Conservation (phyloP, 1,140 invertebrate species). For the Papilio glaucus region DNA sequence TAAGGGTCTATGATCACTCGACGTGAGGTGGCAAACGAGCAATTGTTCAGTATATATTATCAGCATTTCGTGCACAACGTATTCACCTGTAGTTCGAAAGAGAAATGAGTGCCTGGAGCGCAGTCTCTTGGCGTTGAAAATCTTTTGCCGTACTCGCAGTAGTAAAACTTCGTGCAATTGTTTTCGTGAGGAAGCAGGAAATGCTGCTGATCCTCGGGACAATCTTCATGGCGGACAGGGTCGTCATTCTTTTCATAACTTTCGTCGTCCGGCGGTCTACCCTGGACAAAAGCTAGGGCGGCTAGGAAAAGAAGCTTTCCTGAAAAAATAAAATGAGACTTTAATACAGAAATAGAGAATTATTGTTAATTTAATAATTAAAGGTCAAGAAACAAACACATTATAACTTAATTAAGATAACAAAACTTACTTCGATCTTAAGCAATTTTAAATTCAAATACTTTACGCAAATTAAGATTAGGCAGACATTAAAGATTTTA, state of each 20-base stretch:
- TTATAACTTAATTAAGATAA: too few relatives aligned
- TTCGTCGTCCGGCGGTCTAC: slow-evolving; percentile 40
- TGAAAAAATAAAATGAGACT: slow-evolving; percentile 41
- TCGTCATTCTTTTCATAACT: not conserved
- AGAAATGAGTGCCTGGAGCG: slow-evolving; percentile 62
- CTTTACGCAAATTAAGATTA: too few relatives aligned
- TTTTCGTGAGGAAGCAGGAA: slow-evolving; percentile 64
- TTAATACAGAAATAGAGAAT: not conserved
- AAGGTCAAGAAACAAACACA: too few relatives aligned
- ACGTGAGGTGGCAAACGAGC: too few relatives aligned
- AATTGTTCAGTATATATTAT: not conserved
- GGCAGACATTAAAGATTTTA: too few relatives aligned
- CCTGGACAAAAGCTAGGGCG: slow-evolving; percentile 45
- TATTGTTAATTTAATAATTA: not conserved
- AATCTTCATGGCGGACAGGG: slow-evolving; percentile 39
- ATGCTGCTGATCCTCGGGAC: slow-evolving; percentile 46
- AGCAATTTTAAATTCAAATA: too few relatives aligned
- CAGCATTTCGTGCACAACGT: not conserved
- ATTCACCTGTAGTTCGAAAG: slow-evolving; percentile 54
- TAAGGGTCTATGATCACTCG: too few relatives aligned
- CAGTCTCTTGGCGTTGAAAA: slow-evolving; percentile 49
- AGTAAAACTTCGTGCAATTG: slow-evolving; percentile 71
- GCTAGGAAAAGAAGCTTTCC: slow-evolving; percentile 55
- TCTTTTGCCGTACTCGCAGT: slow-evolving; percentile 62
- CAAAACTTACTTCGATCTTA: too few relatives aligned